Conservation (phyloP, 2,797 vertebrate genomes). For the Spinus olivaceus region DNA sequence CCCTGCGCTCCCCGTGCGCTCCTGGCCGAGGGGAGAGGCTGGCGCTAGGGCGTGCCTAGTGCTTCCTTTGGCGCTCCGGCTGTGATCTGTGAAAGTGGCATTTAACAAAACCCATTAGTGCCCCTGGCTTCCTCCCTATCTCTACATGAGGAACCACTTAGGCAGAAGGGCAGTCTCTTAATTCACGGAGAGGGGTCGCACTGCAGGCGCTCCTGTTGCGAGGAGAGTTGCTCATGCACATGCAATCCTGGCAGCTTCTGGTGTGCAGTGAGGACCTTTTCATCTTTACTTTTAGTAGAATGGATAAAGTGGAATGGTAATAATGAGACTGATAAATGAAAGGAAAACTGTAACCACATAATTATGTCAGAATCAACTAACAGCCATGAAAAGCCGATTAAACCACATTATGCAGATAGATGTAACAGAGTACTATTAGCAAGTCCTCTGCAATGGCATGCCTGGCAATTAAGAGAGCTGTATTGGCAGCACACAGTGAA, state of each 20-base stretch:
- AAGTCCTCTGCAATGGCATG: background rate
- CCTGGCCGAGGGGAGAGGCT: fast-evolving
- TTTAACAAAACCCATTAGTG: background rate
- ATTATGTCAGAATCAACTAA: conserved; percentile 54
- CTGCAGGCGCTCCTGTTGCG: background rate
- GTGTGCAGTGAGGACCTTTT: background rate
- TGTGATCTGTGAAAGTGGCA: background rate
- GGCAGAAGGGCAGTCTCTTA: background rate
- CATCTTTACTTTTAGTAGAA: background rate
- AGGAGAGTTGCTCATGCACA: background rate
- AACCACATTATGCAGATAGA: conserved; percentile 42
- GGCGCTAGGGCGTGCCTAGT: fast-evolving
- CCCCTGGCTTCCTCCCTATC: background rate
- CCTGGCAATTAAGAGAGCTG: conserved; percentile 28
- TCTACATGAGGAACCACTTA: background rate
- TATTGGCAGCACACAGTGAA: conserved; percentile 25
- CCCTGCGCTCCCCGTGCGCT: no score
- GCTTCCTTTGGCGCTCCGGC: background rate
- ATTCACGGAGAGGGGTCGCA: background rate
- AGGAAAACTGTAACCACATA: conserved; percentile 48
- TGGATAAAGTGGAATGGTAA: background rate
- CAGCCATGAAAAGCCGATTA: conserved; percentile 41
- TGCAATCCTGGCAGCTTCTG: background rate
- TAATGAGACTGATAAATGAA: conserved; percentile 31
- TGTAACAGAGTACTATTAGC: conserved; percentile 40